These are phyloP conservation scores for Leptodon cayanensis DNA, from an alignment of 2,797 vertebrate genomes.

Conservation along the genomic window DNA sequence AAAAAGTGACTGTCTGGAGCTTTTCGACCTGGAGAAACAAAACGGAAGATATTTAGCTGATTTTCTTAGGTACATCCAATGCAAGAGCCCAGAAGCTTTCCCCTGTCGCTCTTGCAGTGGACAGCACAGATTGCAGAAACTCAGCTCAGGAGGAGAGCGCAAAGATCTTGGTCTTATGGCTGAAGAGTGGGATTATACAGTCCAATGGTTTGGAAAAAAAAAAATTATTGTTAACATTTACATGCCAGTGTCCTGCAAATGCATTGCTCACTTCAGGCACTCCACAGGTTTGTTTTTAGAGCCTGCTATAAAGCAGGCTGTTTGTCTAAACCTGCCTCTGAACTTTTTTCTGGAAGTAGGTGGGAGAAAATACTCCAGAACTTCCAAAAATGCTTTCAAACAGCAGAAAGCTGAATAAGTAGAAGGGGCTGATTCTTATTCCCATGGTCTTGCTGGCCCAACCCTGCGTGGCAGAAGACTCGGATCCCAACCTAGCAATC, in stretches of 20 bases:
- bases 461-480: neutral
- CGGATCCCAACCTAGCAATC: neutral
- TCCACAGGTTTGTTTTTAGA: rapidly evolving
- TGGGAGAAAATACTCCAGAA: neutral
- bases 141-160: neutral
- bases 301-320: neutral
- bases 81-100: neutral
- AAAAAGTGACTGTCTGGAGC: constrained; percentile 59
- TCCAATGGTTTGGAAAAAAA: neutral
- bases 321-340: neutral
- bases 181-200: neutral
- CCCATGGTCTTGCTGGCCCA: neutral
- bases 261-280: neutral
- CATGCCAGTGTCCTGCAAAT: neutral
- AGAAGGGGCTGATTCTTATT: neutral
- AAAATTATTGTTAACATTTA: neutral
- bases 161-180: rapidly evolving
- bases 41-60: neutral
- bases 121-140: neutral
- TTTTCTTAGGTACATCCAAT: neutral
- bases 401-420: neutral
- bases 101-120: neutral
- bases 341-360: neutral
- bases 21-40: constrained; percentile 47
- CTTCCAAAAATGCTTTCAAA: neutral